phyloP scores from a whole-genome alignment of 2,888 invertebrate species.

The Sericinus montela region DNA sequence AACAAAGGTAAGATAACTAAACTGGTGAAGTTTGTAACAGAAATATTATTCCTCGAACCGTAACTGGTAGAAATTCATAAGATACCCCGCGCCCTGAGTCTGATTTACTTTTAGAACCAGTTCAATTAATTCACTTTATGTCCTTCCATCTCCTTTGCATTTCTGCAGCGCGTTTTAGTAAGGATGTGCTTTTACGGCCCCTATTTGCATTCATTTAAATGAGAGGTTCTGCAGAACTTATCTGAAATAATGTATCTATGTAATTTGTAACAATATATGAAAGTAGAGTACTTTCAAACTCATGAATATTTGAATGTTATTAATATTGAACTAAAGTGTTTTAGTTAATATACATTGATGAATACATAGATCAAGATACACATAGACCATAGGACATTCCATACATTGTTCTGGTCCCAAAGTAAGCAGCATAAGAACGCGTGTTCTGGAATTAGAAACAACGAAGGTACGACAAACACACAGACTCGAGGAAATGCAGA shows the following conservation, averaged over 20 bases:
- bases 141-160: slow-evolving; percentile 24
- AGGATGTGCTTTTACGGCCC: slow-evolving; percentile 21
- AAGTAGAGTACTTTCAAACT: too few species aligned
- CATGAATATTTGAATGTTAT: too few species aligned
- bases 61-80: slow-evolving; percentile 39
- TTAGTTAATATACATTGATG: too few species aligned
- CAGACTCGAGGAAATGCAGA: too few species aligned
- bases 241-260: slow-evolving; percentile 5
- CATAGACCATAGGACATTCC: too few species aligned
- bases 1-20: not conserved
- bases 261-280: not conserved
- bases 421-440: too few species aligned
- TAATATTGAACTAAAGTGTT: too few species aligned
- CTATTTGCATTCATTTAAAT: slow-evolving; percentile 27
- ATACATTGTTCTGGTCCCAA: too few species aligned
- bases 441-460: too few species aligned
- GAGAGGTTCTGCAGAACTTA: slow-evolving; percentile 10
- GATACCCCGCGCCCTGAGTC: slow-evolving; percentile 28
- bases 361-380: too few species aligned
- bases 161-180: slow-evolving; percentile 11
- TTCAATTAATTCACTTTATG: slow-evolving; percentile 27
- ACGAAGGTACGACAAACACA: too few species aligned
- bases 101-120: slow-evolving; percentile 34
- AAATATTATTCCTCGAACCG: slow-evolving; percentile 16
- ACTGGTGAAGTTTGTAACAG: not conserved